These are phyloP conservation scores for Porites evermanni DNA, from an alignment of 92 coral and sea anemone genomes.

Conservation along the genomic window DNA sequence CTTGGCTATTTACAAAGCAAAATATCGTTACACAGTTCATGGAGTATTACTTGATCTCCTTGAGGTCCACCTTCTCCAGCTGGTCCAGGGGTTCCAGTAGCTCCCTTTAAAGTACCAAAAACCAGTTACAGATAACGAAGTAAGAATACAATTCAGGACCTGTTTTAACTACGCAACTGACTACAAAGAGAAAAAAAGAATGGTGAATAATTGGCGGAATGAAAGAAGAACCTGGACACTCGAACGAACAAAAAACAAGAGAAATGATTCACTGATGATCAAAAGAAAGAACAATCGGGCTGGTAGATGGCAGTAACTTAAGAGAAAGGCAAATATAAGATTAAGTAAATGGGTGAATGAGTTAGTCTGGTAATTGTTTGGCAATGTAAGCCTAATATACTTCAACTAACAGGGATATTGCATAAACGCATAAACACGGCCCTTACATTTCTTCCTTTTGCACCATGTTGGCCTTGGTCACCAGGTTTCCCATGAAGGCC, in stretches of 20 bases:
- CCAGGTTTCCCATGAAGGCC: conserved; percentile 76
- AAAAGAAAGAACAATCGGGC: not conserved
- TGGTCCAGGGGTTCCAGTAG: conserved; percentile 38
- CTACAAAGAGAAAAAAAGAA: not conserved
- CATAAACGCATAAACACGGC: not conserved
- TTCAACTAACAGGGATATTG: not conserved
- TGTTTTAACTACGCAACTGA: not conserved
- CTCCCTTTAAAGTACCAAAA: conserved; percentile 19
- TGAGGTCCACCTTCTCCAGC: conserved; percentile 40
- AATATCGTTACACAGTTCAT: not conserved
- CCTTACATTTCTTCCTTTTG: conserved; percentile 46
- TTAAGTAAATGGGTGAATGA: no score
- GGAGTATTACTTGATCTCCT: conserved; percentile 24
- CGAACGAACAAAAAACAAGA: not conserved
- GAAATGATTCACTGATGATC: not conserved
- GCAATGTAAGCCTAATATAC: no score
- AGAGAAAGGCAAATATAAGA: no score
- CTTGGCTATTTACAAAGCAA: not conserved
- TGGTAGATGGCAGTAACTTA: no score
- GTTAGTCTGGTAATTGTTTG: no score
- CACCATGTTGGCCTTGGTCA: conserved; percentile 61
- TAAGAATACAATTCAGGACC: not conserved
- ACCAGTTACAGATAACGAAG: not conserved
- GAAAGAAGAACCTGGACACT: not conserved
- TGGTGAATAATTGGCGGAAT: not conserved